Base-by-base conservation (phyloP, 2,113 vertebrate genomes). In the Osmerus eperlanus region DNA sequence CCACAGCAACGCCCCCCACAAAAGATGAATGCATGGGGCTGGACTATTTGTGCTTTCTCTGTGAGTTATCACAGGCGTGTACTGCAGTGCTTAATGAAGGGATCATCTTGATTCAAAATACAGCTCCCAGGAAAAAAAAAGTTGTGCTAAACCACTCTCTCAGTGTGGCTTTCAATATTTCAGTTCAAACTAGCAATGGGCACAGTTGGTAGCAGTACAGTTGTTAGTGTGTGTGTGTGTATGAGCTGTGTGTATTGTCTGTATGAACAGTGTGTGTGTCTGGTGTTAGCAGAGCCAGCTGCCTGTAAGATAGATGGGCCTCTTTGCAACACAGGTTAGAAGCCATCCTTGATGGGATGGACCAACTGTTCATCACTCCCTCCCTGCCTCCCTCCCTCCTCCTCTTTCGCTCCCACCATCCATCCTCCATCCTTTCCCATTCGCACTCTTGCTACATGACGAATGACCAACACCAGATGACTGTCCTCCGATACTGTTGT, bases 281-380 rank as follows among this genome's bases (percentile, higher is more conserved):
- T 82, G 85, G 77, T 78, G 78, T 75, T 77, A 77, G 77, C 74
- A 62, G 76, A 1, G 32, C 62, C 19, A 54, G 68, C 80, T 81
- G 78, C 78, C 75, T 13, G 58, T 0, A 23, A 87, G 90, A 91
- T 89, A 84, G 82, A 91, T 89, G 79, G 74, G 52, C 73, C 89
- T 84, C 80, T 86, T 84, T 86, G 86, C 83, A 82, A 78, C 86
- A 87, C 90, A 89, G 89, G 89, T 89, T 89, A 89, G 85, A 90
- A 89, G 88, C 81, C 83, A 84, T 83, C 88, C 83, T 88, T 86
- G 87, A 89, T 89, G 89, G 86, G 88, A 87, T 79, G 75, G 87
- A 74, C 84, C 82, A 81, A 85, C 84, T 65, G 62, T 76, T 71
- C 19, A 67, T 67, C 74, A 66, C 88, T 29, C 66, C 11, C 3